These are phyloP conservation scores for Cryptoblepharus egeriae DNA, from an alignment of 2,797 vertebrate genomes.

Conservation along the genomic window DNA sequence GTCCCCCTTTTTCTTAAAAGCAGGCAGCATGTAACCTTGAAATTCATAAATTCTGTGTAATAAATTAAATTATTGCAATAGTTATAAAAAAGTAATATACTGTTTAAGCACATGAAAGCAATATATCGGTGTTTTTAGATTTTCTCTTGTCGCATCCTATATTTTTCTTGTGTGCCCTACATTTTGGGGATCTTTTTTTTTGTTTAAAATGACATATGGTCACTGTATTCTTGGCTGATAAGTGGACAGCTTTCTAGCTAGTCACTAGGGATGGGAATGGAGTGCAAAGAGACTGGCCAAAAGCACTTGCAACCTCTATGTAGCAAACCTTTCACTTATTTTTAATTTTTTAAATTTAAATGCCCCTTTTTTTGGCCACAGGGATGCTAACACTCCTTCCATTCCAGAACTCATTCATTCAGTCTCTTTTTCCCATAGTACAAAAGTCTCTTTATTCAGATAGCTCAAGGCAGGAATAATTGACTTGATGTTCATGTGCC, in stretches of 20 bases:
- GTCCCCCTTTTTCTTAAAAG: no score
- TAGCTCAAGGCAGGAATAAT: neutral
- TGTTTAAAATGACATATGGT: no score
- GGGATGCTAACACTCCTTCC: neutral
- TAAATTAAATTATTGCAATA: no score
- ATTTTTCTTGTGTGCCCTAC: no score
- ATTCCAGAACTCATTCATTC: neutral
- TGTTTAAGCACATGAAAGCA: no score
- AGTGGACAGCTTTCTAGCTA: neutral
- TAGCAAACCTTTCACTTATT: neutral
- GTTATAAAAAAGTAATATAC: no score
- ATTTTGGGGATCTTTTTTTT: no score
- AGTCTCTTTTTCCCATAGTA: neutral
- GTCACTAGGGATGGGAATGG: neutral
- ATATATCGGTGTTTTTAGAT: no score
- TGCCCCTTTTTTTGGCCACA: neutral
- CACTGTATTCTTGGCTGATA: no score
- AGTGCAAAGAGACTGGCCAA: neutral
- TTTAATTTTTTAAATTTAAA: neutral
- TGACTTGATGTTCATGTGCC: neutral
- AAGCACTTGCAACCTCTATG: neutral
- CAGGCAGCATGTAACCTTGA: no score
- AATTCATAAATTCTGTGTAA: no score
- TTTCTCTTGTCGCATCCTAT: no score
- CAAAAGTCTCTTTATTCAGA: constrained; percentile 14